These are phyloP conservation scores for Esox niger DNA, from an alignment of 2,113 vertebrate genomes.

Conservation along the genomic window DNA sequence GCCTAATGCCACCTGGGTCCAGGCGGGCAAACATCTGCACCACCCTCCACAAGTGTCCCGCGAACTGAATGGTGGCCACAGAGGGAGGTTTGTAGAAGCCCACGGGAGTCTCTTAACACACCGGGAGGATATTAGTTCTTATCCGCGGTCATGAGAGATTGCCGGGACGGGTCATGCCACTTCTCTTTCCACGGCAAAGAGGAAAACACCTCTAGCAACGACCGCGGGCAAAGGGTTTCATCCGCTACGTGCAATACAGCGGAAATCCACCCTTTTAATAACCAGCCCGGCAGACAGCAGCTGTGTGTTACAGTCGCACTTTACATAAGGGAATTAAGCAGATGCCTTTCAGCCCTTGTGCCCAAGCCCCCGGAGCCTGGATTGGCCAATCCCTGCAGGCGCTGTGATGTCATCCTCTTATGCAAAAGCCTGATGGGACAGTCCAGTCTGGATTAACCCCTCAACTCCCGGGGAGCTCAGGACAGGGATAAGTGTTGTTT, in stretches of 20 bases:
- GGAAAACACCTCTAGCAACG: not conserved
- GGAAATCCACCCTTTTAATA: conserved; percentile 64
- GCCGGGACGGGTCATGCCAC: not conserved
- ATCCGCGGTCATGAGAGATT: not conserved
- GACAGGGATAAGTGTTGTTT: conserved; percentile 67
- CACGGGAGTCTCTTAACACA: not conserved
- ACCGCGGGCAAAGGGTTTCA: not conserved
- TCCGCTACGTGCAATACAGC: conserved; percentile 2
- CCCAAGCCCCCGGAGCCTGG: conserved; percentile 23
- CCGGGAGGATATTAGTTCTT: not conserved
- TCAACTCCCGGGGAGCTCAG: conserved; percentile 57
- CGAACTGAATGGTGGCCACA: not conserved
- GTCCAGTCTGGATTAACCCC: conserved; percentile 70
- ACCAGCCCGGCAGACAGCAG: conserved; percentile 47
- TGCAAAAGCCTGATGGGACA: conserved; percentile 64
- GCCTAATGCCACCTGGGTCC: not conserved
- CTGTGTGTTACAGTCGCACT: conserved; percentile 64
- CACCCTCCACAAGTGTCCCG: not conserved
- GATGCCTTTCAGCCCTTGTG: conserved; percentile 60
- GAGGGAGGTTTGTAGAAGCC: not conserved
- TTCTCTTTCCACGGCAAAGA: not conserved
- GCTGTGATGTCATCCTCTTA: conserved; percentile 73
- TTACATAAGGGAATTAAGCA: conserved; percentile 78
- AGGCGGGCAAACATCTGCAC: no score
- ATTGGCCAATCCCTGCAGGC: conserved; percentile 48